A percentile compares a stretch with the other conserved stretches of the same genome.
Evolutionary conservation across 2,888 invertebrate genomes (phyloP).

Genomic region (Thyatira batis): DNA sequence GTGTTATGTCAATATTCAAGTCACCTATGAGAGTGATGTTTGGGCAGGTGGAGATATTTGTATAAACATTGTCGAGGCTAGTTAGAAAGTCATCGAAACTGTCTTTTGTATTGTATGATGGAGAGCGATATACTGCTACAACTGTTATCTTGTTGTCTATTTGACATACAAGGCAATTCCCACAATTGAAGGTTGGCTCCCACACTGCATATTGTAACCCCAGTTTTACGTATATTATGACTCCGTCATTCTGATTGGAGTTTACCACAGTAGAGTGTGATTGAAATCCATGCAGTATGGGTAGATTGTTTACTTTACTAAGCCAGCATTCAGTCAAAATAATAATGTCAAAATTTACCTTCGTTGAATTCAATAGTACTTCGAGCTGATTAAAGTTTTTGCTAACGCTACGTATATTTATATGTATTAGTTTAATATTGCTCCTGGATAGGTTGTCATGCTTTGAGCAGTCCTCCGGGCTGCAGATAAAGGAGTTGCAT

Average conservation of each 20-base stretch:
- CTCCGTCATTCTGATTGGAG: neutral
- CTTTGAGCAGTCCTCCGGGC: no score
- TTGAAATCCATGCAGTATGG: neutral
- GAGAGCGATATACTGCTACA: neutral
- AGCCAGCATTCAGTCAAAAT: neutral
- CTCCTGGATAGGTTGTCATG: neutral
- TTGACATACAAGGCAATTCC: neutral
- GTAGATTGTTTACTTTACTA: neutral
- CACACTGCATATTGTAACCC: neutral
- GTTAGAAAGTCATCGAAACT: neutral
- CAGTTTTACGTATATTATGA: neutral
- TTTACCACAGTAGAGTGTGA: neutral
- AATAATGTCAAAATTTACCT: neutral
- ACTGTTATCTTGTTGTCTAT: neutral
- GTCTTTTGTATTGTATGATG: neutral
- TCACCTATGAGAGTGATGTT: slow-evolving; percentile 2
- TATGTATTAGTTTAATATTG: neutral
- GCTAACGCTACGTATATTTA: neutral
- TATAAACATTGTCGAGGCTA: neutral
- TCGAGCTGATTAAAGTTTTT: neutral
- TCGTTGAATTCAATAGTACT: neutral
- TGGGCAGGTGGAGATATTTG: neutral
- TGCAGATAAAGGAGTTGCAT: no score
- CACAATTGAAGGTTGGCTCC: neutral
- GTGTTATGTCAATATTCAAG: slow-evolving; percentile 6